Conservation (phyloP, 2,113 vertebrate genomes). For the Rhegmatorhina hoffmannsi region DNA sequence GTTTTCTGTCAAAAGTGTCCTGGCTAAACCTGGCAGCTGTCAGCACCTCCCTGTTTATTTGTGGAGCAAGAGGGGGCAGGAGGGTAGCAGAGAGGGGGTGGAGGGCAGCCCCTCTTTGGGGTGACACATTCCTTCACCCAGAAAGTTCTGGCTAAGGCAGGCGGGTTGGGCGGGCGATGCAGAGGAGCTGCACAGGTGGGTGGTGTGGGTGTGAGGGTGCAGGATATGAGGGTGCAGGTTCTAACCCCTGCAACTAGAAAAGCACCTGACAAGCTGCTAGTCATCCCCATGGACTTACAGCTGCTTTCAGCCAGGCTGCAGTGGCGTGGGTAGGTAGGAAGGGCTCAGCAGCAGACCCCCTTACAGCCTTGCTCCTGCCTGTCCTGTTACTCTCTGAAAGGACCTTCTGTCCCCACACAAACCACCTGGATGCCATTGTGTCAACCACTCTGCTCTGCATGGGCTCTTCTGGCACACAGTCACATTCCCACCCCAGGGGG, state of each 20-base stretch:
- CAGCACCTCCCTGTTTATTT: conserved; percentile 67
- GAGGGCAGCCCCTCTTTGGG: neutral
- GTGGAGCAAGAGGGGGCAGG: conserved; percentile 11
- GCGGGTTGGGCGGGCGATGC: accelerated
- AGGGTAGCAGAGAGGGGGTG: neutral
- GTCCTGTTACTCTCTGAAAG: neutral
- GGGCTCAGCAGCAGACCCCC: neutral
- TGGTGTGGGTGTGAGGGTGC: accelerated
- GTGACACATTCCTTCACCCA: neutral
- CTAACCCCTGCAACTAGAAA: neutral
- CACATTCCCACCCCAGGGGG: neutral
- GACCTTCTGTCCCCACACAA: neutral
- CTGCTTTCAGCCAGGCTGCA: neutral
- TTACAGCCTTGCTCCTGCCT: neutral
- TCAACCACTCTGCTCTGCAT: neutral
- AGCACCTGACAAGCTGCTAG: neutral
- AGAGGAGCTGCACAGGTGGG: neutral
- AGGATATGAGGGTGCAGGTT: neutral
- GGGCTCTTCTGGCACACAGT: neutral
- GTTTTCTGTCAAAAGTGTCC: conserved; percentile 42
- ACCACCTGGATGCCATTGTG: neutral
- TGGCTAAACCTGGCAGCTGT: conserved; percentile 49
- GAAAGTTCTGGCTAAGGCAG: neutral
- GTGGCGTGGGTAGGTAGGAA: neutral
- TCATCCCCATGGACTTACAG: accelerated